Base-by-base conservation (phyloP, 2,888 invertebrate genomes). In the Rhingia rostrata region DNA sequence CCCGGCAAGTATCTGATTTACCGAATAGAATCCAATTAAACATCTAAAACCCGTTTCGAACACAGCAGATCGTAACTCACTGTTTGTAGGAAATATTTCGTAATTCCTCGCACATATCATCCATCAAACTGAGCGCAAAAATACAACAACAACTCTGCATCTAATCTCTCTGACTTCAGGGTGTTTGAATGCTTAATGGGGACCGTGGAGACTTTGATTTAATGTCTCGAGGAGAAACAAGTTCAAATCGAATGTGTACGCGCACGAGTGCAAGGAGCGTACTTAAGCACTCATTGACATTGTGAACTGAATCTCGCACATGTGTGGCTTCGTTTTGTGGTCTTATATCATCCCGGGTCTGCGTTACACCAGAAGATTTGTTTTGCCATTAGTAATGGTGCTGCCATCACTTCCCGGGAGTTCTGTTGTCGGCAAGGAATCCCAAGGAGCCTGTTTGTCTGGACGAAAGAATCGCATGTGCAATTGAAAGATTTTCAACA, bases 271-370 rank as follows among this genome's bases (percentile, higher is more conserved):
- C 49, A 30, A 49, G 30, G 49, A 22, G 49, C 30, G 10, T 49
- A 49, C 49, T 10, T 49, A 32, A 49, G 10, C 49, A 22, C 49
- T 49, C 49, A 30, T 49, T 49, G 22, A 49, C 30, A 4, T 49
- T 7, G 30, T 30, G 49, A 30, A 30, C 49, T 49, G 49, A 49
- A 49, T 49, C 30, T 22, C 2, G 22, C 22, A 22, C 22, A 9
- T 22, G 30, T 49, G 22, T 10, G 32, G 10, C 30, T 32, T 22
- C 30, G 30, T 49, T 49, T 4, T 22, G 43, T 43, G 12, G 5
- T 12, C 12, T 0, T 43, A 6, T n/a, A 12, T 3, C 49, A 30
- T 30, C 22, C 4, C 9, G 10, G 10, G 30, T 49, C 10, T 49
- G 6, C 14, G 7, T 47, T 47, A 14, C 7, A 22, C 7, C 6